Evolutionary conservation across 2,113 vertebrate genomes (phyloP).

Genomic region (Bothrops jararaca): DNA sequence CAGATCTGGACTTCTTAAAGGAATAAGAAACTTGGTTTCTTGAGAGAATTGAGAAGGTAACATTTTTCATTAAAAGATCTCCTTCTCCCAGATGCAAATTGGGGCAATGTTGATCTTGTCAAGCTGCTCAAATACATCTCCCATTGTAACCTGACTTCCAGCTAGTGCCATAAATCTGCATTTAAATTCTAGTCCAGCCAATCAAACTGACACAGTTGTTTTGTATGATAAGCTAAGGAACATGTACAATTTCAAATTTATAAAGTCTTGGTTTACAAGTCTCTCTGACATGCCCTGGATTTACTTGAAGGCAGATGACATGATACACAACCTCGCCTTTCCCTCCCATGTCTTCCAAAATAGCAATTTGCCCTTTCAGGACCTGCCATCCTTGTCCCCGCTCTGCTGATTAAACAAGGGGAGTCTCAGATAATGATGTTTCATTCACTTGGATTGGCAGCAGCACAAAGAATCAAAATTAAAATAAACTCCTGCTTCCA

Average conservation of each 20-base stretch:
- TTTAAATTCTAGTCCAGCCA: neutral
- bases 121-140: slow-evolving; percentile 15
- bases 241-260: neutral
- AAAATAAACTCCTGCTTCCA: neutral
- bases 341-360: slow-evolving; percentile 4
- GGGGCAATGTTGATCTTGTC: neutral
- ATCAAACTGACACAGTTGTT: neutral
- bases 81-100: neutral
- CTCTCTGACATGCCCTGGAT: slow-evolving; percentile 39
- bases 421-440: neutral
- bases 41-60: neutral
- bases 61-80: neutral
- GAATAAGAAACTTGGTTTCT: neutral
- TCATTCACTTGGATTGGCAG: neutral
- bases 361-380: neutral
- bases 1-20: neutral
- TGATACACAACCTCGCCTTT: neutral
- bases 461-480: neutral
- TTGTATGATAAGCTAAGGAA: slow-evolving; percentile 4
- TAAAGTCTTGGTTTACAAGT: slow-evolving; percentile 36
- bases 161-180: neutral
- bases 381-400: neutral
- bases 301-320: slow-evolving; percentile 15
- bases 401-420: neutral
- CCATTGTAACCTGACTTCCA: neutral